These are phyloP conservation scores for Cenopis cana DNA, from an alignment of 2,888 invertebrate genomes.

Conservation along the genomic window DNA sequence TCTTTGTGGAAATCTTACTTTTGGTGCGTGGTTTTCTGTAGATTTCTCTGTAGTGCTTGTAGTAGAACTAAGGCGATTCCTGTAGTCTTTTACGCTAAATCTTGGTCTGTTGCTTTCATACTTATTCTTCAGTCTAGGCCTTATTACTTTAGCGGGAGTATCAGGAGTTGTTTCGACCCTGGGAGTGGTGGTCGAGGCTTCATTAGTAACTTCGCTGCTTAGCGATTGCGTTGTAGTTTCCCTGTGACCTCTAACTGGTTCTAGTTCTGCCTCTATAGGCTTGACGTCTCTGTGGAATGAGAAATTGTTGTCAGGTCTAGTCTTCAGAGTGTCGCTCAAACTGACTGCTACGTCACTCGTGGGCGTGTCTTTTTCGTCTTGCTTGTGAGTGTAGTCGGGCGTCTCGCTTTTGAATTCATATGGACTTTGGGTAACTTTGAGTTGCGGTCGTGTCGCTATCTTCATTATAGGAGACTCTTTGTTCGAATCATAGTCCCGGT, in stretches of 20 bases:
- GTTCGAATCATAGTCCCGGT: conserved; percentile 61
- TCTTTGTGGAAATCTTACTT: conserved; percentile 80
- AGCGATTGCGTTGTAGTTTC: conserved; percentile 64
- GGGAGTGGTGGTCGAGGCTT: conserved; percentile 62
- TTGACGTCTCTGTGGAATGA: conserved; percentile 78
- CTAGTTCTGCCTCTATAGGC: conserved; percentile 75
- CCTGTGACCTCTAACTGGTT: conserved; percentile 53
- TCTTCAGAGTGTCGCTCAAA: conserved; percentile 66
- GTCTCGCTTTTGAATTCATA: conserved; percentile 67
- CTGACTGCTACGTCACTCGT: conserved; percentile 79
- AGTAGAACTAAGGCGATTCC: conserved; percentile 86
- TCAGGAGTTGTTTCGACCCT: conserved; percentile 66
- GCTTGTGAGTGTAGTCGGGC: conserved; percentile 79
- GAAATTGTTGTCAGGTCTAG: conserved; percentile 66
- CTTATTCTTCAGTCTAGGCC: conserved; percentile 80
- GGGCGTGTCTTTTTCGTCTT: conserved; percentile 82
- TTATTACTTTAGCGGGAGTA: conserved; percentile 61
- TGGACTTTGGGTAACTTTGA: conserved; percentile 58
- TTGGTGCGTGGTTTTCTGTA: conserved; percentile 65
- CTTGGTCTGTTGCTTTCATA: conserved; percentile 87
- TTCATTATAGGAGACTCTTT: conserved; percentile 83
- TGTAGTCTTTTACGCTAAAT: conserved; percentile 92
- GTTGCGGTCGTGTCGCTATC: conserved; percentile 72
- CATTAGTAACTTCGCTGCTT: conserved; percentile 53
- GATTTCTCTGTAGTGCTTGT: conserved; percentile 77